Evolutionary conservation across 2,797 vertebrate species (phyloP).

Genomic region (Chanos chanos): DNA sequence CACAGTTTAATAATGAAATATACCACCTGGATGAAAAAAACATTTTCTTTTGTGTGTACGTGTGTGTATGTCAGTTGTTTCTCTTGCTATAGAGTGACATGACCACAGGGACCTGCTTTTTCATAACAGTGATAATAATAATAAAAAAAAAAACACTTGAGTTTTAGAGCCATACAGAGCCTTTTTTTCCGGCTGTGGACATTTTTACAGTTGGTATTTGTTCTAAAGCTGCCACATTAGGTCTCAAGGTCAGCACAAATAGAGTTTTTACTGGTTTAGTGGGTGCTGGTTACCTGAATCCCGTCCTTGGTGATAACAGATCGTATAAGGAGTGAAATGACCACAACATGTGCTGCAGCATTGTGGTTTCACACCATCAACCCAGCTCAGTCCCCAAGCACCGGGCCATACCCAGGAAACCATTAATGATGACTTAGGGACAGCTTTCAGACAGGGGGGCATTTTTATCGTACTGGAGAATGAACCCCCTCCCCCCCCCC

Average conservation of each 20-base stretch:
- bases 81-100: conserved; percentile 3
- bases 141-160: too few species aligned
- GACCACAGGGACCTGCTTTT: conserved; percentile 21
- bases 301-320: conserved; percentile 52
- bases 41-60: conserved; percentile 9
- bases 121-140: conserved; percentile 32
- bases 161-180: conserved; percentile 23
- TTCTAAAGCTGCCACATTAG: conserved; percentile 37
- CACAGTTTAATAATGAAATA: conserved; percentile 23
- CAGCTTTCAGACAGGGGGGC: conserved; percentile 36
- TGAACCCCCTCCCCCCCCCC: not conserved
- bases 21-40: conserved; percentile 24
- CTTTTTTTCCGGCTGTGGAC: conserved; percentile 24
- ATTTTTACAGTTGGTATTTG: conserved; percentile 47
- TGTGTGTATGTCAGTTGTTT: too few species aligned
- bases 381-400: conserved; percentile 39
- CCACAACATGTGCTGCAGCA: conserved; percentile 44
- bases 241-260: conserved; percentile 47
- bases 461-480: conserved; percentile 15
- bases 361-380: conserved; percentile 44
- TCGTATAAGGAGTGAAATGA: conserved; percentile 45
- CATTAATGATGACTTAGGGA: conserved; percentile 47
- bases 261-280: conserved; percentile 45
- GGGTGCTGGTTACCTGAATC: conserved; percentile 46
- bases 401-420: conserved; percentile 34